phyloP scores from a whole-genome alignment of 2,797 vertebrate genomes.

The Emys orbicularis region DNA sequence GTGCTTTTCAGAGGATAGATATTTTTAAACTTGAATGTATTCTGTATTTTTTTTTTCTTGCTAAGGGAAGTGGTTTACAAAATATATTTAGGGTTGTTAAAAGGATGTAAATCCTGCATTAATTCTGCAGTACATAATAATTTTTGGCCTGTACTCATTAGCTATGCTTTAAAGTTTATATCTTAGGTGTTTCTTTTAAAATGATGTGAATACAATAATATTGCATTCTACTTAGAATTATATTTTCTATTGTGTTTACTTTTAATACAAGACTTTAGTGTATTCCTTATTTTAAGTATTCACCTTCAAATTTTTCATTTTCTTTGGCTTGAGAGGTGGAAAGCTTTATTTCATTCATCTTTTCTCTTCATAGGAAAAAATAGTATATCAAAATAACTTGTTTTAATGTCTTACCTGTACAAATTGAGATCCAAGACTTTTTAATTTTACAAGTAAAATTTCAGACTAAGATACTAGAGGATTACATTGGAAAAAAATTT shows the following conservation, averaged over 20 bases:
- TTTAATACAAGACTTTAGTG: constrained; percentile 16
- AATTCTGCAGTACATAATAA: not conserved
- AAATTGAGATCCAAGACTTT: constrained; percentile 23
- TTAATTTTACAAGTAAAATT: constrained; percentile 19
- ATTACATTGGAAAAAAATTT: constrained; percentile 44
- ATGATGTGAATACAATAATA: constrained; percentile 18
- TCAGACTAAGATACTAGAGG: not conserved
- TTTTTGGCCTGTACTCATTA: not conserved
- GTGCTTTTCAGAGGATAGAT: constrained; percentile 9
- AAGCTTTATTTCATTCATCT: constrained; percentile 39
- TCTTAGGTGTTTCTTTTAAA: constrained; percentile 17
- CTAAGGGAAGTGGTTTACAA: constrained; percentile 28
- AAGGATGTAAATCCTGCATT: constrained; percentile 32
- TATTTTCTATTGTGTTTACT: not conserved
- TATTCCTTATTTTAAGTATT: constrained; percentile 16
- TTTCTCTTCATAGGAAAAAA: constrained; percentile 18
- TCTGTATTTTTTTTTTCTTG: not conserved
- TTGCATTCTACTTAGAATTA: constrained; percentile 47
- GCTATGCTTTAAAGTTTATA: no score
- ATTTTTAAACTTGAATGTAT: constrained; percentile 49
- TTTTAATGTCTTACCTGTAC: constrained; percentile 54
- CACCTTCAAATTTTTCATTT: constrained; percentile 5
- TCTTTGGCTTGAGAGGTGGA: constrained; percentile 53
- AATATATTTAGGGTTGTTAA: not conserved
- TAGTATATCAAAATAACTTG: constrained; percentile 28